Conservation (phyloP, 2,113 vertebrate genomes). For the Gymnogyps californianus region DNA sequence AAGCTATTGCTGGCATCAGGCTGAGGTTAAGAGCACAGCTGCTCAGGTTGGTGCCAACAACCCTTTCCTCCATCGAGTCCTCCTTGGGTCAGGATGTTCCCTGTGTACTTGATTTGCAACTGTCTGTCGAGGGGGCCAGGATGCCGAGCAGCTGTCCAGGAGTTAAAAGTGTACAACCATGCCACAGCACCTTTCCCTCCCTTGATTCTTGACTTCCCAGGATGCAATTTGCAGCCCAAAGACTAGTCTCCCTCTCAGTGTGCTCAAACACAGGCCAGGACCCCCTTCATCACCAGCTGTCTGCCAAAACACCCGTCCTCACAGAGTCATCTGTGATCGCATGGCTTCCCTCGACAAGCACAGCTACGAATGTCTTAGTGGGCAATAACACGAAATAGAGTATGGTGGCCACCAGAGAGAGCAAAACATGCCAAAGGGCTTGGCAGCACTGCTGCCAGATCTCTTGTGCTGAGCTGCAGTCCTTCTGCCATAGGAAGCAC, state of each 20-base stretch:
- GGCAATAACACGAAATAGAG: background rate
- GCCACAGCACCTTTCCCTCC: background rate
- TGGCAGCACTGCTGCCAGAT: background rate
- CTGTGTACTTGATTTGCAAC: background rate
- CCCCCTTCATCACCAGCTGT: background rate
- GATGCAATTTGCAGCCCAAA: background rate
- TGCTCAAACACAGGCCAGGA: background rate
- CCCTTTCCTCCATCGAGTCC: fast-evolving
- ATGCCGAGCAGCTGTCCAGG: background rate
- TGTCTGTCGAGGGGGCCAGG: background rate
- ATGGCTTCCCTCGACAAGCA: background rate
- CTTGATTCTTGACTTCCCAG: background rate
- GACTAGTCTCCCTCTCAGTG: background rate
- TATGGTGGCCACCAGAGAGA: background rate
- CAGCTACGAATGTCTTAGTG: background rate
- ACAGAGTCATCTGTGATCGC: background rate
- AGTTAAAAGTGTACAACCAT: background rate
- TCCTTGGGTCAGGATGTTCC: background rate
- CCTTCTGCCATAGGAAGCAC: background rate
- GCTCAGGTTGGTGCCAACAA: background rate
- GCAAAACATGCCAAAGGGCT: background rate
- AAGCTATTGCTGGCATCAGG: background rate
- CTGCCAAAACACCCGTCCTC: background rate
- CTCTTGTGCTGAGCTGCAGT: background rate
- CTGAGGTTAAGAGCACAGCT: background rate